Conservation (phyloP, 1,140 invertebrate genomes). For the Drosophila nasuta region DNA sequence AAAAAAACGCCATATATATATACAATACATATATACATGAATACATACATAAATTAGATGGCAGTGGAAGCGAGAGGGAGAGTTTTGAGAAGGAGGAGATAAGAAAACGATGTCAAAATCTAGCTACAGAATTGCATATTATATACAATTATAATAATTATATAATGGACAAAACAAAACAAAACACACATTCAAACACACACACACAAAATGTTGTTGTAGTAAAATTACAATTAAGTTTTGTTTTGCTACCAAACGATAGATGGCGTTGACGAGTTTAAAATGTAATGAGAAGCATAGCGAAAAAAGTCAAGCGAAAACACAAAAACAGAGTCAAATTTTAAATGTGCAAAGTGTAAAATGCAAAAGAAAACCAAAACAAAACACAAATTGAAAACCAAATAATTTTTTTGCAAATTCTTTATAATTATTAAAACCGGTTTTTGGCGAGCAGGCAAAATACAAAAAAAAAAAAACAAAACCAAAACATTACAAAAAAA, state of each 20-base stretch:
- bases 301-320: conserved; percentile 51
- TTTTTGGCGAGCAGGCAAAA: conserved; percentile 74
- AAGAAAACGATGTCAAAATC: conserved; percentile 69
- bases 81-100: not conserved
- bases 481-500: conserved; percentile 21
- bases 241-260: conserved; percentile 72
- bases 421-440: conserved; percentile 68
- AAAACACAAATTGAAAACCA: conserved; percentile 47
- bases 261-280: conserved; percentile 2
- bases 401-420: conserved; percentile 72
- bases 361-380: conserved; percentile 15
- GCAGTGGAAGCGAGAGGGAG: conserved; percentile 5
- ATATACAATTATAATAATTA: conserved; percentile 75
- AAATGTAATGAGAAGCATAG: conserved; percentile 33
- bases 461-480: conserved; percentile 62
- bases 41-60: conserved; percentile 44
- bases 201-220: conserved; percentile 76
- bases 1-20: conserved; percentile 50
- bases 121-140: conserved; percentile 82
- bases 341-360: conserved; percentile 60
- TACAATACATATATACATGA: conserved; percentile 42
- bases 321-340: conserved; percentile 61
- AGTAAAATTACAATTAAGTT: conserved; percentile 83
- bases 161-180: conserved; percentile 66
- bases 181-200: conserved; percentile 10